Evolutionary conservation across 2,888 invertebrate species (phyloP), one percentile per base, ranked within the genome.

Genomic region (Lasioglossum figueresi): DNA sequence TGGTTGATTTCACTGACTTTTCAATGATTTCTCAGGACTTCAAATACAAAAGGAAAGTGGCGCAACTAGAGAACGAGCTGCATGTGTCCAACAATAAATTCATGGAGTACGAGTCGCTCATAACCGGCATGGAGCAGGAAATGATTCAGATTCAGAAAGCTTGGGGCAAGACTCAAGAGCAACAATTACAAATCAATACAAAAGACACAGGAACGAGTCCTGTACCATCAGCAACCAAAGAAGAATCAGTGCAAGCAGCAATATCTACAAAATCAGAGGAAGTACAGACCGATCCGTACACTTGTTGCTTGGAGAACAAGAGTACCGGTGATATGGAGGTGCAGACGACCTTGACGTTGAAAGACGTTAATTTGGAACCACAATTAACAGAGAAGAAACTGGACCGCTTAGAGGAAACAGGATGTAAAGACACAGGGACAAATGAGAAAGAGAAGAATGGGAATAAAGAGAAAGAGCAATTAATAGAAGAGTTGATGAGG

Each of bases 1-100:
- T 43, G 43, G 12, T 43, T 43, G 43, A 43, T 43, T 43, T 12
- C 12, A 43, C 43, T 43, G 43, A 43, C 43, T 14, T 12, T 12
- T 4, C 14, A 14, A 43, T 43, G 34, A 68, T 84, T 85, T 48
- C 48, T 63, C 80, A 94, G 94, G 93, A 94, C 59, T 91, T 93
- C 63, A 93, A 92, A 77, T 90, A 91, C 14, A 93, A 94, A 76
- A 84, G 93, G 66, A 92, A 86, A 83, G 92, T 94, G 82, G 83
- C 90, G 19, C 92, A 93, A 73, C 84, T 94, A 10, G 94, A 95
- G 77, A 90, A 91, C 74, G 93, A 94, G 76, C 56, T 93, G 0
- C 90, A 91, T 84, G 81, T 86, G 8, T 88, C 90, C 0, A 92
- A 90, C 27, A 80, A 84, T 2, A 93, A 91, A 82, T 76, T 91